Conservation (phyloP, 2,113 vertebrate species). For the Apodemus speciosus region DNA sequence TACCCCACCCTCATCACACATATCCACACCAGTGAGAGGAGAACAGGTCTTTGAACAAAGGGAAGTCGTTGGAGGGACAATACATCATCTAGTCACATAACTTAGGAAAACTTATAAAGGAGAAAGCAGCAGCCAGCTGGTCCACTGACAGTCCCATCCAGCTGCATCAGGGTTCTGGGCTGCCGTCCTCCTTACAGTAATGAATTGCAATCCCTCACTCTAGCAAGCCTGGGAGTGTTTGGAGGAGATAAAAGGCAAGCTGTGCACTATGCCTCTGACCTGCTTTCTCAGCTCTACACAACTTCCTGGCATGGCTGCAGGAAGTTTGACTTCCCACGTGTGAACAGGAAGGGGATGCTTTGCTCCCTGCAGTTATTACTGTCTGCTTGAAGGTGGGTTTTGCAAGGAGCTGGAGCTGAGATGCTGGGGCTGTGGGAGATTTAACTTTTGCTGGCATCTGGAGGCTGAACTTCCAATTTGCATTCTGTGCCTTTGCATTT, state of each 20-base stretch:
- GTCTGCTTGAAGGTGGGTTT: background rate
- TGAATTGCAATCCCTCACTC: background rate
- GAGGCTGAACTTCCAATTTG: background rate
- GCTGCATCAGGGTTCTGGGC: background rate
- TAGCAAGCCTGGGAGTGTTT: background rate
- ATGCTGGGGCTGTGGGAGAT: background rate
- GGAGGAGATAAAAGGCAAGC: conserved; percentile 34
- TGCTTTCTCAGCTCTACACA: background rate
- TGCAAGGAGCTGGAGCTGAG: background rate
- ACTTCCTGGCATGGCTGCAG: background rate
- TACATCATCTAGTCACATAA: background rate
- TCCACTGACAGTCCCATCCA: background rate
- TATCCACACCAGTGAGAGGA: background rate
- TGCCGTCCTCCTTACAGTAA: background rate
- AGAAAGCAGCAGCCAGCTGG: background rate
- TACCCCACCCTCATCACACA: background rate
- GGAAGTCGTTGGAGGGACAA: background rate
- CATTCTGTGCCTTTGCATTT: background rate
- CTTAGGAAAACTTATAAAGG: background rate
- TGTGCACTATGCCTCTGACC: background rate
- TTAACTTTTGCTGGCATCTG: background rate
- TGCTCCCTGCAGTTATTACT: background rate
- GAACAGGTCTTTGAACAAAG: background rate
- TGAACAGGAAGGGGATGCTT: background rate
- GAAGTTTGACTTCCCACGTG: background rate